Evolutionary conservation across 2,797 vertebrate genomes (phyloP).

Genomic region (Sphenopsis melanotis): DNA sequence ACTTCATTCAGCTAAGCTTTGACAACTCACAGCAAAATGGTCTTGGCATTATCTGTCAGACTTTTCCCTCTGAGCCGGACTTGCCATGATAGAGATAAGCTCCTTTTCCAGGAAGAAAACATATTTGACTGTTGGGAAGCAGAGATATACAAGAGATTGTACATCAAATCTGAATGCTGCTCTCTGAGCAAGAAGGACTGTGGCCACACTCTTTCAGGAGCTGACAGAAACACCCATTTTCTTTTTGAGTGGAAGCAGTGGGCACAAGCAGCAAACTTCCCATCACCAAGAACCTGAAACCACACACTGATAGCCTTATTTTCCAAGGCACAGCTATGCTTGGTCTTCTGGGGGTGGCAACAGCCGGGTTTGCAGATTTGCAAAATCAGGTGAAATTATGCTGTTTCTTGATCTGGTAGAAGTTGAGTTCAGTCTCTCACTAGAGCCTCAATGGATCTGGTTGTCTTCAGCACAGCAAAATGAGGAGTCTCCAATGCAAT

Average conservation of each 20-base stretch:
- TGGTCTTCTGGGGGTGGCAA: rapidly evolving
- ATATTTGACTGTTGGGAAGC: not conserved
- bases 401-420: not conserved
- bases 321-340: not conserved
- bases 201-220: not conserved
- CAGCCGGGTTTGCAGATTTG: not conserved
- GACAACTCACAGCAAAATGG: not conserved
- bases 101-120: not conserved
- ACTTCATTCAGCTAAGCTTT: not conserved
- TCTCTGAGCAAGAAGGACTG: not conserved
- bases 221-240: rapidly evolving
- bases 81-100: not conserved
- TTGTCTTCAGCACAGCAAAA: not conserved
- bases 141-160: not conserved
- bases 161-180: not conserved
- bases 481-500: rapidly evolving
- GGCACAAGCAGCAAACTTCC: not conserved
- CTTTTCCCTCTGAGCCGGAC: not conserved
- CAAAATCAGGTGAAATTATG: not conserved
- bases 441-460: not conserved
- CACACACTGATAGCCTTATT: rapidly evolving
- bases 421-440: not conserved
- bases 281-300: not conserved
- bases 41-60: not conserved
- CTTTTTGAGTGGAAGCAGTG: not conserved